Percentiles rank a stretch among this genome's conserved stretches.
These are phyloP conservation scores for Zaprionus taronus DNA, from an alignment of 1,140 invertebrate species.

Conservation along the genomic window DNA sequence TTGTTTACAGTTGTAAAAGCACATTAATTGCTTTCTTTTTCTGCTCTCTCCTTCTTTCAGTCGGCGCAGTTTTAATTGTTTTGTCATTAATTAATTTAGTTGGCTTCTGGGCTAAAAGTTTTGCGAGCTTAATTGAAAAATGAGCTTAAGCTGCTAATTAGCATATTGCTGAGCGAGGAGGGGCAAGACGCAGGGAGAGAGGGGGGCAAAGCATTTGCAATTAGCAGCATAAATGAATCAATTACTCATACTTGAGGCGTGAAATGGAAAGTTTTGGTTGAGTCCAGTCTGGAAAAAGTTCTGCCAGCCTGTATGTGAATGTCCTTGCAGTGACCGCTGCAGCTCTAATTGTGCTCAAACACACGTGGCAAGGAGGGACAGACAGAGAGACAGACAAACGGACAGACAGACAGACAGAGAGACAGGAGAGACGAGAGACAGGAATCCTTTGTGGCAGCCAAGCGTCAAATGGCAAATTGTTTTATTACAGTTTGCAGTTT, in stretches of 20 bases:
- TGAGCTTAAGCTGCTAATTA: conserved; percentile 79
- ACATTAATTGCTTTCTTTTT: neutral
- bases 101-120: conserved; percentile 51
- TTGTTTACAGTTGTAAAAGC: neutral
- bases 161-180: conserved; percentile 49
- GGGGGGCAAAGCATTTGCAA: conserved; percentile 44
- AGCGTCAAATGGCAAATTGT: conserved; percentile 70
- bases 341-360: conserved; percentile 70
- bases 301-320: conserved; percentile 24
- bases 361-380: conserved; percentile 28
- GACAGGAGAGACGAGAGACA: conserved; percentile 1
- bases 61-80: conserved; percentile 47
- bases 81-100: conserved; percentile 71
- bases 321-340: conserved; percentile 76
- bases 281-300: conserved; percentile 53
- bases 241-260: conserved; percentile 81
- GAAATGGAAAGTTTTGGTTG: conserved; percentile 69
- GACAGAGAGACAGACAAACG: neutral
- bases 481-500: conserved; percentile 71
- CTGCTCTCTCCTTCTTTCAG: neutral
- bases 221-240: conserved; percentile 75
- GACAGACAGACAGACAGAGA: neutral
- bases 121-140: conserved; percentile 73
- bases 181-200: no score
- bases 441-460: conserved; percentile 34